Evolutionary conservation across 2,113 vertebrate species (phyloP), one percentile per base, ranked within the genome.

Genomic region (Dissostichus mawsoni): DNA sequence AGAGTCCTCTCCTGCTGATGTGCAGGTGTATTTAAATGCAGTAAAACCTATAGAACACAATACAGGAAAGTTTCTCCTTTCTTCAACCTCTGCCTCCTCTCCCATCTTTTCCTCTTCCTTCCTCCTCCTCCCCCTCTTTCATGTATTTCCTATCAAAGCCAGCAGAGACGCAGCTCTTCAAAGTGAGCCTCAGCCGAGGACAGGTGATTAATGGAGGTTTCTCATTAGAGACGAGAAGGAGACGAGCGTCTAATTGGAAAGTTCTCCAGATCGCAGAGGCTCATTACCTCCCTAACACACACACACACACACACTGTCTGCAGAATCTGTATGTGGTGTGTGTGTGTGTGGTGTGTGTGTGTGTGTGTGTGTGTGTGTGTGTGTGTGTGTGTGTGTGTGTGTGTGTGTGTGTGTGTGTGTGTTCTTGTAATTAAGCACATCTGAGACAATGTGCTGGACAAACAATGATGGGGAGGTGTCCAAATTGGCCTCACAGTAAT

Each of bases 161-260:
- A 20, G 20, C 20, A 20, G 20, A 20, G 20, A 20, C 20, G 20
- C 20, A 20, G 20, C 56, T 81, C 72, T 90, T 93, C 86, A 91
- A 92, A 90, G 90, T 78, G 68, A 3, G 59, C 72, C 84, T 13
- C 84, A 16, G 72, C 29, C 0, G 76, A 85, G 84, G 59, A 87
- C 81, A 91, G 88, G 88, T 90, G 90, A 91, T 89, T 89, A 89
- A 90, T 82, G 79, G 82, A 80, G 50, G 69, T 68, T 84, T 84
- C 80, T 88, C 89, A 92, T 92, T 88, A 89, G 86, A 82, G 84
- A 75, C 69, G 48, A 81, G 83, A 80, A 47, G 69, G 76, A 45
- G 70, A 77, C 75, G 78, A 18, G 76, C 16, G 18, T 87, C 76
- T 86, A 90, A 92, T 87, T 91, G 88, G 79, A 71, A 84, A 84